Base-by-base conservation (phyloP, 2,888 invertebrate species). In the Spatulosminthurus flaviceps region DNA sequence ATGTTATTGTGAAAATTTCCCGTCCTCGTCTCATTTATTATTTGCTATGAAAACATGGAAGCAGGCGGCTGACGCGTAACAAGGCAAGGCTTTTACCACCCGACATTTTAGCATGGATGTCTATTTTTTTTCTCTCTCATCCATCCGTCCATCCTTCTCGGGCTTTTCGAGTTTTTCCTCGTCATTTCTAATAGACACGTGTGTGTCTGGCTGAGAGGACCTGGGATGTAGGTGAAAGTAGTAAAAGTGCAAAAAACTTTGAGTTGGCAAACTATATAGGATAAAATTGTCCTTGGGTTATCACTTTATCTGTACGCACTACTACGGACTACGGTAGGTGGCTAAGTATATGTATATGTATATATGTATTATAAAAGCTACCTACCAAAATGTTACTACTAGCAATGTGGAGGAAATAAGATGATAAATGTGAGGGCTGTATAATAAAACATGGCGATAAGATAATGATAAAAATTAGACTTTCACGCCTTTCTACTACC, bases 381-480 rank as follows among this genome's bases (percentile, higher is more conserved):
- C 34, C 4, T 34, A 34, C 34, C 4, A 7, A 34, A 34, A 9
- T 34, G 9, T 9, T 34, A 34, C 34, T 4, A 9, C 34, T 34
- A 7, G 34, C 9, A 34, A 34, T 34, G 34, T 51, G n/a, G n/a
- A 51, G 51, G 51, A 51, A 51, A 51, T 51, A 19, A 51, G 51
- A 51, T 51, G 51, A 51, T 51, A 51, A 51, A 51, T 51, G 51
- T 5, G 51, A 51, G 51, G n/a, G 51, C 51, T 51, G n/a, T n/a
- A 51, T 51, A 51, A 51, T 51, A 51, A 51, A 51, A 51, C 5
- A 1, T 19, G 2, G 51, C n/a, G 51, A 51, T 51, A 51, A 51
- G 51, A 51, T 51, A 51, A 51, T 5, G 51, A 51, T 51, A 51
- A 51, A 51, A 51, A 51, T 51, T 51, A 51, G 51, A 51, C 51